Percentiles rank a stretch among this genome's conserved stretches.
Conservation (phyloP, 2,888 invertebrate genomes). For the Salpingus planirostris region DNA sequence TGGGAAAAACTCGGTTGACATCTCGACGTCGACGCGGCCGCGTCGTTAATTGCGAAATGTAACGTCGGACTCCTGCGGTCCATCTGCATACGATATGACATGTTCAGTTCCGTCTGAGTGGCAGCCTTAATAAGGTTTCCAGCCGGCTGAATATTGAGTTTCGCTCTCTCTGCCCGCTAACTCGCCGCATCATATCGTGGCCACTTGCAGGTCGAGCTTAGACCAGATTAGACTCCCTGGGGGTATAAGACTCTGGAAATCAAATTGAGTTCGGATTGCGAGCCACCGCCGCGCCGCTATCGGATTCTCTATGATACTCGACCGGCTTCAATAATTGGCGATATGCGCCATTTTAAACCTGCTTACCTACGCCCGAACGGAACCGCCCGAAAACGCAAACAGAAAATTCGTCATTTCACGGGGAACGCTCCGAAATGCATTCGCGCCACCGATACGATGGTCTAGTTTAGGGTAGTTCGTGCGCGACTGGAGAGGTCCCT, state of each 20-base stretch:
- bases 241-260: slow-evolving; percentile 39
- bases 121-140: slow-evolving; percentile 45
- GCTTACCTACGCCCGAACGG: no score
- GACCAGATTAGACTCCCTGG: slow-evolving; percentile 41
- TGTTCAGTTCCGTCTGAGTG: slow-evolving; percentile 39
- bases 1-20: neutral
- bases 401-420: no score
- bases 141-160: slow-evolving; percentile 44
- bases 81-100: slow-evolving; percentile 36
- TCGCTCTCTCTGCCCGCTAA: slow-evolving; percentile 31
- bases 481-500: no score
- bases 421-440: no score
- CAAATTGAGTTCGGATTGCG: slow-evolving; percentile 44
- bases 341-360: slow-evolving; percentile 17
- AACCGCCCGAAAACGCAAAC: no score
- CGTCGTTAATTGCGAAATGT: slow-evolving; percentile 32
- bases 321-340: slow-evolving; percentile 31
- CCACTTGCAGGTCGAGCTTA: slow-evolving; percentile 42
- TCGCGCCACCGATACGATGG: no score
- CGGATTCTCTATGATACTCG: slow-evolving; percentile 29
- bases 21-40: slow-evolving; percentile 5
- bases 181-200: slow-evolving; percentile 34
- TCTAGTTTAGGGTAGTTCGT: no score
- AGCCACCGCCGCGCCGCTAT: slow-evolving; percentile 31
- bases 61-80: slow-evolving; percentile 20